phyloP scores from a whole-genome alignment of 1,140 invertebrate species.

The Lasioglossum baleicum region DNA sequence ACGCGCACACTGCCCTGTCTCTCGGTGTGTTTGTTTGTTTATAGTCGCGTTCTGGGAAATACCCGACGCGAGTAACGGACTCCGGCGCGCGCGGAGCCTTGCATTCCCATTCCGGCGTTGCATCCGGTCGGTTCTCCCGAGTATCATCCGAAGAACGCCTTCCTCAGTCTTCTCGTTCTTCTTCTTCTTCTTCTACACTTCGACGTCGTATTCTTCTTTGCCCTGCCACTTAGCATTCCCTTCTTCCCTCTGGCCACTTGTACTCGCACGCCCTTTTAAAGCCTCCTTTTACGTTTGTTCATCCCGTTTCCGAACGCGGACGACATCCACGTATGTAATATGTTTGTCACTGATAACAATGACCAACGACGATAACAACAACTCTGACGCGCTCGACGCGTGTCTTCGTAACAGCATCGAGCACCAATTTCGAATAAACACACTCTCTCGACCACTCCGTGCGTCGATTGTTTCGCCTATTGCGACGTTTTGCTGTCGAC shows the following conservation, averaged over 20 bases:
- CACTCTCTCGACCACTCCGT: too few species aligned
- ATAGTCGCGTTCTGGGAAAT: conserved; percentile 77
- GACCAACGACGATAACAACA: not conserved
- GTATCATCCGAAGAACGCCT: conserved; percentile 38
- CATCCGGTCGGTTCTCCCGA: conserved; percentile 73
- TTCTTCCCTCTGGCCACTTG: conserved; percentile 20
- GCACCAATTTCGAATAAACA: not conserved
- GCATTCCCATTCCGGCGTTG: conserved; percentile 75
- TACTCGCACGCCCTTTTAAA: conserved; percentile 37
- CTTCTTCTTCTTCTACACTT: conserved; percentile 31
- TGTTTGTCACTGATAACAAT: not conserved
- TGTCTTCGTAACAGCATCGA: too few species aligned
- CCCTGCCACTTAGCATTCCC: conserved; percentile 32
- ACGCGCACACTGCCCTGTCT: conserved; percentile 45
- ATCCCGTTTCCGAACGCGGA: conserved; percentile 6
- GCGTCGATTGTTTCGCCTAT: not conserved
- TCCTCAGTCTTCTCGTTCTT: conserved; percentile 24
- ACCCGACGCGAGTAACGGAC: conserved; percentile 76
- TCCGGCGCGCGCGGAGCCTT: conserved; percentile 63
- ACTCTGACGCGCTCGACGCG: too few species aligned
- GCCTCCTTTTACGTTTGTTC: conserved; percentile 33
- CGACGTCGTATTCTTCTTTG: conserved; percentile 23
- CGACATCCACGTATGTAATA: conserved; percentile 6
- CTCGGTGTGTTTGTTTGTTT: conserved; percentile 74
- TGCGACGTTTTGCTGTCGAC: not conserved